These are phyloP conservation scores for Acanthis flammea DNA, from an alignment of 2,797 vertebrate genomes.

Conservation along the genomic window DNA sequence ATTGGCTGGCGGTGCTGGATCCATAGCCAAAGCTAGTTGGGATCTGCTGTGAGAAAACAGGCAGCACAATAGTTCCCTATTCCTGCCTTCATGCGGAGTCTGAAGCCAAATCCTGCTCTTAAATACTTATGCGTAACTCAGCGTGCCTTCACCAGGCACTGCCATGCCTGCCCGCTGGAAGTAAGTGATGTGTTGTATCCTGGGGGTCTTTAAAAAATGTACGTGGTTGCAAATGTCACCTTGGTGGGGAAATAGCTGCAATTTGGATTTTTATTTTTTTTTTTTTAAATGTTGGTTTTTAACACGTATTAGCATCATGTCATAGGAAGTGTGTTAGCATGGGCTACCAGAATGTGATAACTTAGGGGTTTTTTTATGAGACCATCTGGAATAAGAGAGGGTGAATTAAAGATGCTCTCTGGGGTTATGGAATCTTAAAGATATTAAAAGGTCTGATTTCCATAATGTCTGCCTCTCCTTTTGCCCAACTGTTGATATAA, in stretches of 20 bases:
- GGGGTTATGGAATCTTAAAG: conserved; percentile 60
- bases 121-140: conserved; percentile 38
- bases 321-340: background rate
- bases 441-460: conserved; percentile 62
- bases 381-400: conserved; percentile 58
- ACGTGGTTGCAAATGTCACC: background rate
- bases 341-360: conserved; percentile 49
- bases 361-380: conserved; percentile 14
- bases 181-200: background rate
- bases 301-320: background rate
- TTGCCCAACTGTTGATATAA: conserved; percentile 69
- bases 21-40: conserved; percentile 56
- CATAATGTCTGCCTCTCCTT: conserved; percentile 61
- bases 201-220: background rate
- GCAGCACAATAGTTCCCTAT: conserved; percentile 46
- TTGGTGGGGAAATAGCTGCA: background rate
- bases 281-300: background rate
- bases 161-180: conserved; percentile 17
- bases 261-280: background rate
- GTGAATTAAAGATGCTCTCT: conserved; percentile 62
- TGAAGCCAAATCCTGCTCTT: conserved; percentile 53
- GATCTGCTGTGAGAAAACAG: conserved; percentile 63
- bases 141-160: conserved; percentile 35
- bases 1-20: conserved; percentile 48
- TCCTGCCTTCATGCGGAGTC: background rate